Conservation (phyloP, 1,140 invertebrate species). For the Pseudomyrmex gracilis region DNA sequence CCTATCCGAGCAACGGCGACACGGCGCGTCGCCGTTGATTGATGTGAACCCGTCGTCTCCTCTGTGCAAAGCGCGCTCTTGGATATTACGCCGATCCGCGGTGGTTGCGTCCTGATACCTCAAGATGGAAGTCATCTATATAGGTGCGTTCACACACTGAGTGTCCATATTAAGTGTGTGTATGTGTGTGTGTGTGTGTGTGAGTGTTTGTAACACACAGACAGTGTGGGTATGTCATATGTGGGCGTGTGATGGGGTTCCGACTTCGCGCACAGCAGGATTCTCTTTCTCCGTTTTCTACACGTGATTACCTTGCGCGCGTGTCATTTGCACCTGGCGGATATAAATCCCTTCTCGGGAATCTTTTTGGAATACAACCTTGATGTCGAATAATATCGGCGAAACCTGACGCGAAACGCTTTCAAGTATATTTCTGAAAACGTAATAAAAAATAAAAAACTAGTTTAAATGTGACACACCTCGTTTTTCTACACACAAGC, state of each 20-base stretch:
- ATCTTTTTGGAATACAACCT: conserved; percentile 13
- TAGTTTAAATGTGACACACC: neutral
- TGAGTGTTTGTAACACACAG: neutral
- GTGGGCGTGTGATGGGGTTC: conserved; percentile 16
- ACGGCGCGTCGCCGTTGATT: conserved; percentile 9
- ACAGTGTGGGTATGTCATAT: neutral
- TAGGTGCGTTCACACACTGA: conserved; percentile 70
- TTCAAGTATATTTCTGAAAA: neutral
- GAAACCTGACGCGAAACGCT: neutral
- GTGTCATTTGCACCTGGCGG: conserved; percentile 35
- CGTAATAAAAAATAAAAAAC: neutral
- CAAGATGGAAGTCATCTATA: conserved; percentile 83
- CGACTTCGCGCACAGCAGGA: neutral
- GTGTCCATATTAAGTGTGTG: neutral
- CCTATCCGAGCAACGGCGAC: conserved; percentile 7
- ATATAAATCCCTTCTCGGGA: neutral
- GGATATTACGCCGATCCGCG: conserved; percentile 70
- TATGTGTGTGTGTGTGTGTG: neutral
- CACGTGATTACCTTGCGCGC: conserved; percentile 27
- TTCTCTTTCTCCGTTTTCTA: conserved; percentile 43
- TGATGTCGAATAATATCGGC: conserved; percentile 8
- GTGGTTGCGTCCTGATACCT: conserved; percentile 64
- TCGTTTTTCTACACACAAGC: too few relatives aligned
- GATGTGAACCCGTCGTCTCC: conserved; percentile 56
- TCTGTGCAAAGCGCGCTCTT: conserved; percentile 54